phyloP scores from a whole-genome alignment of 1,140 invertebrate species.

The Cyphomyrmex costatus region DNA sequence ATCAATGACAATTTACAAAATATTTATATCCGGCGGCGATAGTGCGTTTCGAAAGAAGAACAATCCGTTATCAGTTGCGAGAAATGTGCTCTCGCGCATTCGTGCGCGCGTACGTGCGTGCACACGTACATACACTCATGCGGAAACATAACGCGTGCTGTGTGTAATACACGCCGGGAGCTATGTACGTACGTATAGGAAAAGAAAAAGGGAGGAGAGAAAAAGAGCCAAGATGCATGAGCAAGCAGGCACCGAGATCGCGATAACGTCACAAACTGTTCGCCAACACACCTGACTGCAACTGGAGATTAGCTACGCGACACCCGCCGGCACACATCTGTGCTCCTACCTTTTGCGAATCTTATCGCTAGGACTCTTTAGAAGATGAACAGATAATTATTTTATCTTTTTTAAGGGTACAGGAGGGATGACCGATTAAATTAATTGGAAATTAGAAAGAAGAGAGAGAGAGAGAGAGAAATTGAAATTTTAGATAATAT shows the following conservation, averaged over 20 bases:
- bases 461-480: not conserved
- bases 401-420: not conserved
- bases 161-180: constrained; percentile 44
- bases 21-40: constrained; percentile 33
- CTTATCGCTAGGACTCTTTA: not conserved
- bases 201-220: not conserved
- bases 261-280: constrained; percentile 70
- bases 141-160: constrained; percentile 52
- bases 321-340: constrained; percentile 65
- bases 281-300: constrained; percentile 78
- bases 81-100: constrained; percentile 36
- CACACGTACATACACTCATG: not conserved
- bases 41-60: constrained; percentile 42
- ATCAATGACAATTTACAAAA: constrained; percentile 36
- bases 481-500: not conserved
- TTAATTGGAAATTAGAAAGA: not conserved
- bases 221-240: constrained; percentile 49
- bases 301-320: constrained; percentile 76
- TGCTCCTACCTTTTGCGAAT: constrained; percentile 28
- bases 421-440: not conserved
- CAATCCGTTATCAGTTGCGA: constrained; percentile 49
- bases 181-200: constrained; percentile 3
- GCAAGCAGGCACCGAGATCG: constrained; percentile 65
- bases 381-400: not conserved
- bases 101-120: not conserved